phyloP scores from a whole-genome alignment of 2,797 vertebrate species.

The Peromyscus attwateri region DNA sequence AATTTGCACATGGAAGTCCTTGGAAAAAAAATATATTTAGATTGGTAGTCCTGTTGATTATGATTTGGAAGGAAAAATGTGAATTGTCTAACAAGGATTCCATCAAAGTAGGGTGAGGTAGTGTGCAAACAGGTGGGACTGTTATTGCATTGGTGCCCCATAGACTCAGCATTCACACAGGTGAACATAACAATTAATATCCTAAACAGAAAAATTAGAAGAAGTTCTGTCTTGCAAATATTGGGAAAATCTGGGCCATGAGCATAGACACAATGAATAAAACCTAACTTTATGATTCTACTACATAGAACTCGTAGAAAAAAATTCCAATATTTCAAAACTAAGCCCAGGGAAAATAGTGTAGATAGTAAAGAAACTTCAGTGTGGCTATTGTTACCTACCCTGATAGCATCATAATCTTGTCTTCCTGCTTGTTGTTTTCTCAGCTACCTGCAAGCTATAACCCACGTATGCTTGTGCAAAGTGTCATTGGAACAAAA shows the following conservation, averaged over 20 bases:
- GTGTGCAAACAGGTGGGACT: neutral
- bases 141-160: neutral
- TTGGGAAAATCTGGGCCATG: slow-evolving; percentile 12
- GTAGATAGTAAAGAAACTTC: slow-evolving; percentile 43
- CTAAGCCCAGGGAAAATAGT: neutral
- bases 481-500: neutral
- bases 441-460: neutral
- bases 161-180: neutral
- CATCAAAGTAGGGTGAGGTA: neutral
- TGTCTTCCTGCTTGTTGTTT: slow-evolving; percentile 27
- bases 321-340: slow-evolving; percentile 49
- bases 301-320: neutral
- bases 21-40: slow-evolving; percentile 15
- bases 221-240: slow-evolving; percentile 38
- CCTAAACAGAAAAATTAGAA: slow-evolving; percentile 14
- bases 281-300: neutral
- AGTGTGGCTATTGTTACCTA: slow-evolving; percentile 1
- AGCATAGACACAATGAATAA: neutral
- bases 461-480: neutral
- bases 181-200: neutral
- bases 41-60: slow-evolving; percentile 7
- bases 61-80: slow-evolving; percentile 43
- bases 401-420: slow-evolving; percentile 20
- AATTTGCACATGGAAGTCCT: neutral
- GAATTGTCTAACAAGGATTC: neutral